Evolutionary conservation across 1,140 invertebrate genomes (phyloP), one percentile per base, ranked within the genome.

Genomic region (Platyscapa corneri): DNA sequence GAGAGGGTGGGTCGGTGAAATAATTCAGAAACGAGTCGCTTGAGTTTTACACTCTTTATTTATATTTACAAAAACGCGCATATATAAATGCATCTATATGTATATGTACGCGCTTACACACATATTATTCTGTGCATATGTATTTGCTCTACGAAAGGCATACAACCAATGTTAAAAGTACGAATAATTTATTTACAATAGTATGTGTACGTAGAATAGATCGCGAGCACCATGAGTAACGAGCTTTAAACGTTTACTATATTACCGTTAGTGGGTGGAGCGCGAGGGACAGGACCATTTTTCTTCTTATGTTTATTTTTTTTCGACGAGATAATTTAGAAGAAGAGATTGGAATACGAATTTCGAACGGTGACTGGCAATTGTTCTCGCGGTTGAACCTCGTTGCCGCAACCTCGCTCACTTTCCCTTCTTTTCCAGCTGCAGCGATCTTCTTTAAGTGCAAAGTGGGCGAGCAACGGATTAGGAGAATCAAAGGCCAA

Each of bases 51-150:
- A 56, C 56, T 74, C 42, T 90, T 90, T 90, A 90, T 89, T 90
- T 90, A 90, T 90, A 90, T 89, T 90, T 90, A 90, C 89, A 89
- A 89, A 87, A 88, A 88, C 88, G 83, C 85, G 88, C 83, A 88
- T 82, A 88, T 86, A 77, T 30, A 86, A 6, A 30, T 20, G 3
- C 42, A 30, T 76, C 8, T 32, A 76, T 49, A 76, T 23, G 30
- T 49, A 42, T 74, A 42, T 23, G 37, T 74, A 42, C 34, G 23
- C 30, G 34, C 46, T 7, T 46, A 10, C 30, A 70, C 39, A 34
- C 37, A 83, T 72, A 82, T 82, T 60, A 32, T 74, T 82, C 60
- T 82, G 64, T 84, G 72, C 86, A 84, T 46, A 86, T 84, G 46
- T 49, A 46, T 12, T 76, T 42, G 27, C 70, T 32, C 34, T 86